Evolutionary conservation across 2,113 vertebrate genomes (phyloP), one percentile per base, ranked within the genome.

Genomic region (Dissostichus mawsoni): DNA sequence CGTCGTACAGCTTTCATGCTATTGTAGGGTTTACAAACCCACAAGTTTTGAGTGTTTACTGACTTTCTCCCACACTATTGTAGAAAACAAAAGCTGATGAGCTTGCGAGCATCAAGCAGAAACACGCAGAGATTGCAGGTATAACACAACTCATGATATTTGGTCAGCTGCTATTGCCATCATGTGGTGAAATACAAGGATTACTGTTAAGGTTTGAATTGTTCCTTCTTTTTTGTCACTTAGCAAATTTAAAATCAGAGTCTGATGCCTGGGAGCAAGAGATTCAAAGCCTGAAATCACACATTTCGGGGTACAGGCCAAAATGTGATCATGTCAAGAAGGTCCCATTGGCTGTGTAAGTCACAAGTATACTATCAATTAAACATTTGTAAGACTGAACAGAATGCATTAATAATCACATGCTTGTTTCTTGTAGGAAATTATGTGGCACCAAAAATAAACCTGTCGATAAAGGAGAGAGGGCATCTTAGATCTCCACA

Each of bases 361-460:
- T 82, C 11, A 41, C 9, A 57, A 18, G 8, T 10, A 12, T 52
- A 18, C 8, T 10, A 11, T 56, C 6, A 36, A 68, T 17, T 17
- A 66, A 64, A 74, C 3, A 12, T 61, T 48, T 53, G 13, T 44
- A 56, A 5, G 20, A 41, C 11, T 11, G 2, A 47, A n/a, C 36
- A 51, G 12, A 16, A 1, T 62, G 17, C 0, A 67, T 45, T 75
- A 58, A 84, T 69, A 51, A 74, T 53, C 5, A 53, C 23, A 0
- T 33, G 3, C 53, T 70, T 80, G 0, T 88, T 47, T 86, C 45
- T 88, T 90, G 57, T 63, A 92, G 91, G 64, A 59, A 82, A 13
- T 0, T 90, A 0, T 90, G 91, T 82, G 74, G 33, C 33, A 16
- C 0, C 18, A 20, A 16, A 4, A 0, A 0, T 4, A 0, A 23